Percentiles rank a stretch among this genome's conserved stretches.
Evolutionary conservation across 2,888 invertebrate genomes (phyloP).

Genomic region (Scaptomyza flava): DNA sequence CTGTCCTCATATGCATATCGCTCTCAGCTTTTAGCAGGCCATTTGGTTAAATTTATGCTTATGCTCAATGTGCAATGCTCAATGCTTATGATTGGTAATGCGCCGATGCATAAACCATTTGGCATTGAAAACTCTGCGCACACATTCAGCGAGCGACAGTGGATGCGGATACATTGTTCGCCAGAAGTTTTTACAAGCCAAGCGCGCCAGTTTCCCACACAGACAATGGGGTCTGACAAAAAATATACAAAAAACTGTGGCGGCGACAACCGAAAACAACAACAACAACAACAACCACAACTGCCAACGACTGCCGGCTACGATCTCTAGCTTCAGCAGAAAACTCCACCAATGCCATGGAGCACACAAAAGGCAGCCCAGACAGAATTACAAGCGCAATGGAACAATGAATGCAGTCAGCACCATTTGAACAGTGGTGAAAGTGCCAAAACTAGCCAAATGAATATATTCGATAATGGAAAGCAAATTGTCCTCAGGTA

Average conservation of each 20-base stretch:
- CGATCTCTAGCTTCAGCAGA: conserved; percentile 49
- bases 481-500: conserved; percentile 39
- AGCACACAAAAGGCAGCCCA: conserved; percentile 60
- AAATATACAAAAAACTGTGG: conserved; percentile 40
- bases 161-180: conserved; percentile 60
- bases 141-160: conserved; percentile 19
- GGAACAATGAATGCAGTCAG: conserved; percentile 74
- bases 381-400: conserved; percentile 74
- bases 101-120: conserved; percentile 74
- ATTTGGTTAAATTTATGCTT: conserved; percentile 65
- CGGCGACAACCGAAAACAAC: conserved; percentile 60
- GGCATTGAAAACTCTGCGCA: conserved; percentile 73
- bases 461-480: conserved; percentile 52
- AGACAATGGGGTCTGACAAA: conserved; percentile 67
- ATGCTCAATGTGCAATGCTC: conserved; percentile 35
- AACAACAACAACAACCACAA: conserved; percentile 29
- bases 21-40: conserved; percentile 33
- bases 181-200: conserved; percentile 69
- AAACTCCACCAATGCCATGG: conserved; percentile 27
- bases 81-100: conserved; percentile 64
- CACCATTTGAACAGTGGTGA: conserved; percentile 70
- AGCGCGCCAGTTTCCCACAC: conserved; percentile 73
- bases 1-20: conserved; percentile 73
- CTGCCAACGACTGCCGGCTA: conserved; percentile 45
- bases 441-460: conserved; percentile 46